Evolutionary conservation across 2,113 vertebrate species (phyloP), one percentile per base, ranked within the genome.

Genomic region (Mesembrinibis cayennensis): DNA sequence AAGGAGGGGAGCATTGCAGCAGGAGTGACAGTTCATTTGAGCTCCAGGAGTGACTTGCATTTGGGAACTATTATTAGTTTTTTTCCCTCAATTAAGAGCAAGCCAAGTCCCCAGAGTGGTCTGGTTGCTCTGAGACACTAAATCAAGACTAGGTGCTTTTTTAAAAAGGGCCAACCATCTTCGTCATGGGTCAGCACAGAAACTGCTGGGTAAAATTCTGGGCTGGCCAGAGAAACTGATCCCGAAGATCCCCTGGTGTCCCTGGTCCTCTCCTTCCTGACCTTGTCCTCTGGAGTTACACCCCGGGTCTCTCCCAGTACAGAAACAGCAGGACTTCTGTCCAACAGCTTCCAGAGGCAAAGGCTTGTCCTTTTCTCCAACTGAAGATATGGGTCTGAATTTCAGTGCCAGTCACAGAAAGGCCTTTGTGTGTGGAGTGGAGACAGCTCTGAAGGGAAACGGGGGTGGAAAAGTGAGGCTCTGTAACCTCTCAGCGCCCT

Each of bases 321-420:
- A 80, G 29, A 81, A 83, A 45, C 5, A 83, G 7, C 30, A 79
- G 17, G 50, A 49, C 9, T 83, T 76, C 56, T 30, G 11, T n/a
- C 34, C 29, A 74, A n/a, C 13, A 76, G 16, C 52, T 82, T 76
- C 53, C 71, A 78, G 55, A 53, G 15, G 42, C 7, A 25, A 72
- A 19, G 34, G 38, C 11, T 25, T 77, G 15, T 11, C 14, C 30
- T 49, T 88, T 74, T 4, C 30, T 55, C 14, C 29, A 77, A 0
- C 6, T 45, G 32, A 55, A 72, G 14, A 72, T 9, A 40, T 42
- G 21, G 12, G 7, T 67, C 30, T 77, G n/a, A 87, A 45, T 10
- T 53, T 76, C 5, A 53, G 11, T 0, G 0, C 7, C 4, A 1
- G 19, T 21, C 18, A 69, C 27, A 25, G 29, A 63, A 63, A 87